Conservation (phyloP, 2,888 invertebrate genomes). For the Spodoptera littoralis region DNA sequence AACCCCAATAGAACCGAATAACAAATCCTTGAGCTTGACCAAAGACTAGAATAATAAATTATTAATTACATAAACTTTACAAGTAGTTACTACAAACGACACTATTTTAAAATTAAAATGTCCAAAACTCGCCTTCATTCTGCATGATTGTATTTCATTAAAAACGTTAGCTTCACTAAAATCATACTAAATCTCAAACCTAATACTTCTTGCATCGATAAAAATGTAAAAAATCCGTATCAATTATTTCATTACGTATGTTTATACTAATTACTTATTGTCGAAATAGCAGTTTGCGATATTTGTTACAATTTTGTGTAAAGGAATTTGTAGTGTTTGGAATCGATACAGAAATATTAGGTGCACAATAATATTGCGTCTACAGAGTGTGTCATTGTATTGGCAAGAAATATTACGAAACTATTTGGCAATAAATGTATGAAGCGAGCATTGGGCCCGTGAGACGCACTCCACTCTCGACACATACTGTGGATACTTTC, state of each 20-base stretch:
- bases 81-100: slow-evolving; percentile 53
- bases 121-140: slow-evolving; percentile 33
- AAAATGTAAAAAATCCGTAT: slow-evolving; percentile 31
- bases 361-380: slow-evolving; percentile 23
- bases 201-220: slow-evolving; percentile 52
- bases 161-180: slow-evolving; percentile 28
- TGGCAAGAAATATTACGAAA: slow-evolving; percentile 74
- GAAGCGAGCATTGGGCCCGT: slow-evolving; percentile 56
- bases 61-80: slow-evolving; percentile 63
- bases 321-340: slow-evolving; percentile 3
- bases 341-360: slow-evolving; percentile 53
- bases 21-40: slow-evolving; percentile 80
- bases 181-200: slow-evolving; percentile 26
- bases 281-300: slow-evolving; percentile 46
- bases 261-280: slow-evolving; percentile 42
- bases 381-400: slow-evolving; percentile 55
- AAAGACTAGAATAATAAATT: slow-evolving; percentile 84
- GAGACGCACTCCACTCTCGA: slow-evolving; percentile 37
- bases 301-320: slow-evolving; percentile 11
- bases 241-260: slow-evolving; percentile 21
- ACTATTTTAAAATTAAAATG: slow-evolving; percentile 32
- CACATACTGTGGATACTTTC: slow-evolving; percentile 46
- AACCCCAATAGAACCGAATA: slow-evolving; percentile 62
- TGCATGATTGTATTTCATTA: slow-evolving; percentile 19
- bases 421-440: slow-evolving; percentile 69